A percentile compares a stretch with the other conserved stretches of the same genome.
Conservation (phyloP, 2,113 vertebrate species). For the Heterotis niloticus region DNA sequence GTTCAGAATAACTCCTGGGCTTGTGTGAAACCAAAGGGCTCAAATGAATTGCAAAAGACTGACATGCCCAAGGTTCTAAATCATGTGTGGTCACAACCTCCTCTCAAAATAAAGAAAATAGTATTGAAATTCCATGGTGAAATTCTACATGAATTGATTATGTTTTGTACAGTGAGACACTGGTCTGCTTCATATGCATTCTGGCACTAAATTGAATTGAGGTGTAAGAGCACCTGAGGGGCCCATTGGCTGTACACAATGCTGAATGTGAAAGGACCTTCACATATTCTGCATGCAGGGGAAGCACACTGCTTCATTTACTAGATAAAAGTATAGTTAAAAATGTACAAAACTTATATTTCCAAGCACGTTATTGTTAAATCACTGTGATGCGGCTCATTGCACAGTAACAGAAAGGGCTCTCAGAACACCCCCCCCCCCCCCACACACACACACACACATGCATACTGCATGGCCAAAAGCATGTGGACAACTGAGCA, state of each 20-base stretch:
- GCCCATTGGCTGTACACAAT: too few species aligned
- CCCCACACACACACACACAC: too few species aligned
- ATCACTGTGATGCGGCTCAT: not conserved
- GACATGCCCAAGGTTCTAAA: not conserved
- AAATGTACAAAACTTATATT: slow-evolving; percentile 57
- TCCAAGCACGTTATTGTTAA: not conserved
- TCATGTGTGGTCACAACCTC: not conserved
- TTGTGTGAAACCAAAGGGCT: too few species aligned
- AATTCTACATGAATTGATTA: slow-evolving; percentile 1
- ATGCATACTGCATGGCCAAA: too few species aligned
- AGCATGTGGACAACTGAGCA: too few species aligned
- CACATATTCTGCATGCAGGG: not conserved
- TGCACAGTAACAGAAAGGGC: not conserved
- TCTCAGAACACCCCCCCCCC: not conserved
- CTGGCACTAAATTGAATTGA: too few species aligned
- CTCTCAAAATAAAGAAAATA: not conserved
- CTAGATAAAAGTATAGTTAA: slow-evolving; percentile 35
- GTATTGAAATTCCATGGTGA: not conserved
- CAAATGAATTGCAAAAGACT: not conserved
- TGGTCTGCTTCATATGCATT: too few species aligned
- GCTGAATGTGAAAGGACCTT: too few species aligned
- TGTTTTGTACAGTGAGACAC: not conserved
- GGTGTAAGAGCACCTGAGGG: too few species aligned
- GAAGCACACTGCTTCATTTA: not conserved
- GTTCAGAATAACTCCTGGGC: too few species aligned